Evolutionary conservation across 2,888 invertebrate species (phyloP).

Genomic region (Nemapogon koenigi): DNA sequence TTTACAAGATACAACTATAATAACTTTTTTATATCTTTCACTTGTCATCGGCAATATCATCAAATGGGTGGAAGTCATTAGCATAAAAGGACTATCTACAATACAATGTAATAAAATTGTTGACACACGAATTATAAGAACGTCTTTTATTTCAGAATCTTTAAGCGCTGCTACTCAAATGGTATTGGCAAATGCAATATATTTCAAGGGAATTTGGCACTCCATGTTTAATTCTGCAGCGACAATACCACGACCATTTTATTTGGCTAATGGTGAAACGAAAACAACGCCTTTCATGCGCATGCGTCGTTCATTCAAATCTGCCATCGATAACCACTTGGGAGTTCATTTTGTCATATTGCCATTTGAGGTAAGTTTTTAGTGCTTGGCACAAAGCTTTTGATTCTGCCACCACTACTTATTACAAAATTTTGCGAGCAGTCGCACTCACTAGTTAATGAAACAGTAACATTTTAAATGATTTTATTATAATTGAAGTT

Average conservation of each 20-base stretch:
- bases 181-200: conserved; percentile 72
- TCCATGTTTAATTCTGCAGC: conserved; percentile 64
- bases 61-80: too few relatives aligned
- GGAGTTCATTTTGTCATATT: conserved; percentile 66
- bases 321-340: conserved; percentile 52
- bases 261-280: conserved; percentile 36
- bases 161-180: conserved; percentile 61
- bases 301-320: conserved; percentile 56
- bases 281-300: conserved; percentile 69
- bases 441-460: too few relatives aligned
- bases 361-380: conserved; percentile 66
- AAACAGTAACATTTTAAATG: too few relatives aligned
- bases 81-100: too few relatives aligned
- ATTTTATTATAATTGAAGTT: too few relatives aligned
- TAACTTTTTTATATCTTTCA: too few relatives aligned
- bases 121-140: too few relatives aligned
- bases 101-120: too few relatives aligned
- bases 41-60: too few relatives aligned
- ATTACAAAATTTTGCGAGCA: not conserved
- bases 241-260: conserved; percentile 63
- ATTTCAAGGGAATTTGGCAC: conserved; percentile 77
- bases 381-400: too few relatives aligned
- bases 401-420: not conserved
- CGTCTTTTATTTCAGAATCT: conserved; percentile 54
- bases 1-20: too few relatives aligned